These are phyloP conservation scores for Batillaria attramentaria DNA, from an alignment of 1,140 invertebrate species.

Conservation along the genomic window DNA sequence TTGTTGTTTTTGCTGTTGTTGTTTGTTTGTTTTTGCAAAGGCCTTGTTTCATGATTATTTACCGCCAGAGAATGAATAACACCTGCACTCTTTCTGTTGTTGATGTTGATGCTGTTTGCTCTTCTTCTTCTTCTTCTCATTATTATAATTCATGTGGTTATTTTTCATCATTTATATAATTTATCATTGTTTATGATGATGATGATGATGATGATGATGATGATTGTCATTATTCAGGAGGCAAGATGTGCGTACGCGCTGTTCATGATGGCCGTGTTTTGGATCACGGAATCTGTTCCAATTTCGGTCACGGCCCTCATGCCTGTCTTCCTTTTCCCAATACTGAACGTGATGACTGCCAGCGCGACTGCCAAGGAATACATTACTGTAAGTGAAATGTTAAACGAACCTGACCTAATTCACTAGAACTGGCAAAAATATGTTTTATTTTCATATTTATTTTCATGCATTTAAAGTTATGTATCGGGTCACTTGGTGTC, in stretches of 20 bases:
- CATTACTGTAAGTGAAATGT: conserved; percentile 18
- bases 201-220: not conserved
- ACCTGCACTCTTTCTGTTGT: too few relatives aligned
- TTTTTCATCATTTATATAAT: not conserved
- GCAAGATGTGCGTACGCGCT: conserved; percentile 82
- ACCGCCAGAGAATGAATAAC: not conserved
- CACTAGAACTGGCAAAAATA: not conserved
- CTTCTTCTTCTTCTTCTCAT: too few relatives aligned
- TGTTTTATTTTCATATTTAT: not conserved
- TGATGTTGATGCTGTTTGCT: not conserved
- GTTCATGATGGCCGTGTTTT: conserved; percentile 86
- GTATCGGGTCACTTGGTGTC: not conserved
- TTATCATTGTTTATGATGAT: not conserved
- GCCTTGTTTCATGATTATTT: not conserved
- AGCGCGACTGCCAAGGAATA: conserved; percentile 6
- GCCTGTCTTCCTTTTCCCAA: conserved; percentile 85
- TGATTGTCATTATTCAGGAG: conserved; percentile 22
- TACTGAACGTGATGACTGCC: conserved; percentile 39
- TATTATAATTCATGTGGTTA: too few relatives aligned
- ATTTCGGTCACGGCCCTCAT: conserved; percentile 86
- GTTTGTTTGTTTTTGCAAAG: not conserved
- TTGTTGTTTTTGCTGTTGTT: too few relatives aligned
- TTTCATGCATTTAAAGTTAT: not conserved
- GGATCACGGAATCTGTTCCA: conserved; percentile 87
- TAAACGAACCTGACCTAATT: not conserved